Conservation (phyloP, 2,113 vertebrate genomes). For the Odontesthes bonariensis region DNA sequence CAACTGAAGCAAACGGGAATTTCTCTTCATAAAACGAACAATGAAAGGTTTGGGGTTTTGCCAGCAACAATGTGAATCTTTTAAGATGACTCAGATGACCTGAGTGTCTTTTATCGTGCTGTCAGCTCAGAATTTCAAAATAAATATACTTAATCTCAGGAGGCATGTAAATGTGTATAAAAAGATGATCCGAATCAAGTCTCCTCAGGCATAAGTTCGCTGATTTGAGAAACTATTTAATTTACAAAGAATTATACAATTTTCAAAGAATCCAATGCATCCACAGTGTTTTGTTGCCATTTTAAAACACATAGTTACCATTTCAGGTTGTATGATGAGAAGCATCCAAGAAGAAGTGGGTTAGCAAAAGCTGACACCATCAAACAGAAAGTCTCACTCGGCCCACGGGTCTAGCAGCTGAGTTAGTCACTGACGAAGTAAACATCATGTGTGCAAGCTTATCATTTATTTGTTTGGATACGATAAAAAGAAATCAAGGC, state of each 20-base stretch:
- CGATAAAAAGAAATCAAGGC: slow-evolving; percentile 25
- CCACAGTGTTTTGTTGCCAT: no score
- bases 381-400: slow-evolving; percentile 14
- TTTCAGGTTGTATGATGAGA: slow-evolving; percentile 29
- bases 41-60: no score
- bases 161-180: no score
- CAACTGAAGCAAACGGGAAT: not conserved
- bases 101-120: not conserved
- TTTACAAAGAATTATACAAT: no score
- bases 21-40: no score
- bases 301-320: not conserved
- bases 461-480: slow-evolving; percentile 5
- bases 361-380: slow-evolving; percentile 37
- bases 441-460: slow-evolving; percentile 4
- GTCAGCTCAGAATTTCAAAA: no score
- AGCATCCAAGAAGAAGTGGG: slow-evolving; percentile 55
- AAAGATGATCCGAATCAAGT: no score
- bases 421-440: not conserved
- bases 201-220: no score
- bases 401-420: slow-evolving; percentile 7
- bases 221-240: no score
- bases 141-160: no score
- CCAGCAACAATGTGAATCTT: not conserved
- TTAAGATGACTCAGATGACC: not conserved
- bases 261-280: no score